These are phyloP conservation scores for Pachycephus smyrnensis DNA, from an alignment of 2,888 invertebrate species.

Conservation along the genomic window DNA sequence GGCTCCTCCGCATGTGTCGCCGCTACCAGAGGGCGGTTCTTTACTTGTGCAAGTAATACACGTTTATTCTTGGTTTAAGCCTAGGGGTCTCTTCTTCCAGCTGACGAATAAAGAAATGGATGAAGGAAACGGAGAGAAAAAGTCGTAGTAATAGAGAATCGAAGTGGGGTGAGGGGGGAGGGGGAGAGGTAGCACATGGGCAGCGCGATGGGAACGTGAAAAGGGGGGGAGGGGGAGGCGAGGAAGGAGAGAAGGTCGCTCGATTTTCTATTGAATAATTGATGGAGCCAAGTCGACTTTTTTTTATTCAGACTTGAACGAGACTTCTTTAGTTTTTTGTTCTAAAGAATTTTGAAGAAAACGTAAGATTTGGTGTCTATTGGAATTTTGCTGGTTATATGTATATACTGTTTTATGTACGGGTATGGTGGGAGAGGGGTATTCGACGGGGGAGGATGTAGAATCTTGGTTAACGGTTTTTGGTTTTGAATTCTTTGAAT, in stretches of 20 bases:
- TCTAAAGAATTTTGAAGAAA: not conserved
- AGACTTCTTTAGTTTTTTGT: not conserved
- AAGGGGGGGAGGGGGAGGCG: not conserved
- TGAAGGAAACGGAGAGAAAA: not conserved
- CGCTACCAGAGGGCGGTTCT: not conserved
- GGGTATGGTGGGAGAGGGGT: not conserved
- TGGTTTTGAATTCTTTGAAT: not conserved
- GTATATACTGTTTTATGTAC: not conserved
- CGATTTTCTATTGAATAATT: constrained; percentile 25
- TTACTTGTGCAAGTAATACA: not conserved
- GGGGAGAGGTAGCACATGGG: not conserved
- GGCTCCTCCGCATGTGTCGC: not conserved
- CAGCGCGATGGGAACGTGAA: not conserved
- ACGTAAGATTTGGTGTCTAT: not conserved
- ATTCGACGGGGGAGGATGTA: not conserved
- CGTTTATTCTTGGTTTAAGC: not conserved
- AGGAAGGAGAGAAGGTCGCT: constrained; percentile 5
- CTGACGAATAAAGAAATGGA: not conserved
- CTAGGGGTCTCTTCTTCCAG: not conserved
- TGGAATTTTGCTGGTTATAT: not conserved
- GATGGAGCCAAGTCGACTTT: constrained; percentile 2
- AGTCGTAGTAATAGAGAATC: not conserved
- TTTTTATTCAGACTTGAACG: not conserved
- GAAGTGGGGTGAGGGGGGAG: rapidly evolving
- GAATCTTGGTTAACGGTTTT: constrained; percentile 7